phyloP scores from a whole-genome alignment of 2,888 invertebrate species.

The Halictus ligatus region DNA sequence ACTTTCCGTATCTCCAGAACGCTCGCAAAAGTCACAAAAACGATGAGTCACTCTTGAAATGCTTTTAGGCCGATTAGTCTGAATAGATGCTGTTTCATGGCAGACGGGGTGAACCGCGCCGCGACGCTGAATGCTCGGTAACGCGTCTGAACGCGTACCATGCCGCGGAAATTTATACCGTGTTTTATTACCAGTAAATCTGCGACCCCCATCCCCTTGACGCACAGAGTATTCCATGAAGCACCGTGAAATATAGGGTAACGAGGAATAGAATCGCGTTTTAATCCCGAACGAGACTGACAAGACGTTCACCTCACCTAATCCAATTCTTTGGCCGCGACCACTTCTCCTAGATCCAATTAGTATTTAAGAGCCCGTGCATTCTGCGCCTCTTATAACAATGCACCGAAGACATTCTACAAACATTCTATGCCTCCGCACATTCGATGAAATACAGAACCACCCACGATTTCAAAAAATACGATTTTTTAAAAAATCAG shows the following conservation, averaged over 20 bases:
- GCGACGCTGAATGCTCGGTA: conserved; percentile 47
- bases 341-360: conserved; percentile 11
- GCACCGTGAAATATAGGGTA: not conserved
- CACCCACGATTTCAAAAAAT: too few species aligned
- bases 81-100: conserved; percentile 68
- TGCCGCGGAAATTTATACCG: conserved; percentile 10
- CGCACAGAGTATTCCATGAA: not conserved
- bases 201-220: not conserved
- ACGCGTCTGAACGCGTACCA: conserved; percentile 37
- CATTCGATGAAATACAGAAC: not conserved
- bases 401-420: not conserved
- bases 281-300: conserved; percentile 13
- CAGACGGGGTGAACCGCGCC: conserved; percentile 47
- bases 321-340: conserved; percentile 24
- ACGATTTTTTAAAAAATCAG: too few species aligned
- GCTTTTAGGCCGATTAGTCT: conserved; percentile 82
- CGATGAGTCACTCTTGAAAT: conserved; percentile 74
- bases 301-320: conserved; percentile 8
- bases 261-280: not conserved
- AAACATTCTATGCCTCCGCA: not conserved
- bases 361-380: conserved; percentile 11
- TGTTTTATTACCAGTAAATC: conserved; percentile 6
- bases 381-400: not conserved
- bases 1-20: conserved; percentile 9
- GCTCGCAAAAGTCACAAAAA: conserved; percentile 63